A percentile compares a stretch with the other conserved stretches of the same genome.
These are phyloP conservation scores for Dermatemys mawii DNA, from an alignment of 2,113 vertebrate genomes.

Conservation along the genomic window DNA sequence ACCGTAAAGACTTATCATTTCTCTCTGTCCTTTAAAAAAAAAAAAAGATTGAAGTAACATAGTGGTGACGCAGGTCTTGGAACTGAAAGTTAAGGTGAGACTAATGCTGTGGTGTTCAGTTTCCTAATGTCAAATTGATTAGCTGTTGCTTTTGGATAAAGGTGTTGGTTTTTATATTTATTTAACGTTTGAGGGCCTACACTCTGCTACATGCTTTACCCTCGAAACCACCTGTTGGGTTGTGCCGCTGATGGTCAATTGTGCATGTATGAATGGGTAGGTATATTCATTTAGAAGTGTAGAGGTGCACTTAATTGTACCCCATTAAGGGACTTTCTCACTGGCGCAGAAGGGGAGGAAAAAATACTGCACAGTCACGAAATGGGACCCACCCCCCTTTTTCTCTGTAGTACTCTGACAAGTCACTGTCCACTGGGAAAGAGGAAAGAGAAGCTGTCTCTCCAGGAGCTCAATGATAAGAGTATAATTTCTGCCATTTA, in stretches of 20 bases:
- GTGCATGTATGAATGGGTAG: neutral
- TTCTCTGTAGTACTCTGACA: neutral
- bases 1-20: neutral
- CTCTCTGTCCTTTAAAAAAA: too few relatives aligned
- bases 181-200: neutral
- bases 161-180: neutral
- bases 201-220: neutral
- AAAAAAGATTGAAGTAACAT: neutral
- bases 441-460: neutral
- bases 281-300: neutral
- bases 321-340: neutral
- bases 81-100: conserved; percentile 10
- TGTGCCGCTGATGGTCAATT: fast-evolving
- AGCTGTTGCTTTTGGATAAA: neutral
- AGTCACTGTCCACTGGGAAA: neutral
- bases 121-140: neutral
- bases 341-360: neutral
- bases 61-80: neutral
- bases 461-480: fast-evolving
- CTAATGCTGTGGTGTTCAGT: neutral
- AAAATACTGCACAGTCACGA: neutral
- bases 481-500: neutral
- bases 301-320: neutral
- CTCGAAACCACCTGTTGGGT: neutral
- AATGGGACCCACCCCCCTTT: neutral